Percentiles rank a stretch among this genome's conserved stretches.
phyloP scores from a whole-genome alignment of 2,888 invertebrate genomes.

The Syrphus vitripennis region DNA sequence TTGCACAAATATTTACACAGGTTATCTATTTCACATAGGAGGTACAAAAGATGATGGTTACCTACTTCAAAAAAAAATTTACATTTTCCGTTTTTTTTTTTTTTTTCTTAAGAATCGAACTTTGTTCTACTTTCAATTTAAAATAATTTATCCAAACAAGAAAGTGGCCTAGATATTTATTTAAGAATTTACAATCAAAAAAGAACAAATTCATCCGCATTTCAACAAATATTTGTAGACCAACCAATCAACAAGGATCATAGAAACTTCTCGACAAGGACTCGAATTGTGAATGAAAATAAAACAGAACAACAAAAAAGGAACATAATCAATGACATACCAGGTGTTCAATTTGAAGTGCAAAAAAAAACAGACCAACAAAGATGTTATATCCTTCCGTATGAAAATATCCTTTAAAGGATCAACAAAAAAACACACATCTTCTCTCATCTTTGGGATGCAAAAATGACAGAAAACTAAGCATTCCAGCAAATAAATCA shows the following conservation, averaged over 20 bases:
- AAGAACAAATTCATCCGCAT: conserved; percentile 29
- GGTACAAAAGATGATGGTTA: neutral
- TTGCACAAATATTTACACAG: conserved; percentile 59
- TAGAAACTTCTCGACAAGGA: conserved; percentile 22
- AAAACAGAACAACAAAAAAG: conserved; percentile 7
- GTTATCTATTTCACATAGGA: conserved; percentile 48
- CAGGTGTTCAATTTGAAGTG: conserved; percentile 46
- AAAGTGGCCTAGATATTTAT: neutral
- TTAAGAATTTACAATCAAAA: conserved; percentile 27
- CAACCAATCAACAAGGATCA: conserved; percentile 67
- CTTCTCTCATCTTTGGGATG: conserved; percentile 26
- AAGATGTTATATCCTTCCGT: conserved; percentile 61
- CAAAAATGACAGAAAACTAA: conserved; percentile 29
- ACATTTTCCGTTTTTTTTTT: conserved; percentile 6
- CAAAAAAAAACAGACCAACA: conserved; percentile 34
- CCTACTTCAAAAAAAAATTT: neutral
- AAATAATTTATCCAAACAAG: conserved; percentile 31
- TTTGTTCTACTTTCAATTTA: conserved; percentile 49
- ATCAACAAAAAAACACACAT: conserved; percentile 29
- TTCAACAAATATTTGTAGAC: conserved; percentile 62
- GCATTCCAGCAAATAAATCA: neutral
- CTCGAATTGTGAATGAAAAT: conserved; percentile 11
- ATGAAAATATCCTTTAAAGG: conserved; percentile 7
- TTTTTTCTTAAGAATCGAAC: neutral
- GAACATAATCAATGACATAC: conserved; percentile 50